Conservation (phyloP, 2,113 vertebrate species). For the Bujurquina vittata region DNA sequence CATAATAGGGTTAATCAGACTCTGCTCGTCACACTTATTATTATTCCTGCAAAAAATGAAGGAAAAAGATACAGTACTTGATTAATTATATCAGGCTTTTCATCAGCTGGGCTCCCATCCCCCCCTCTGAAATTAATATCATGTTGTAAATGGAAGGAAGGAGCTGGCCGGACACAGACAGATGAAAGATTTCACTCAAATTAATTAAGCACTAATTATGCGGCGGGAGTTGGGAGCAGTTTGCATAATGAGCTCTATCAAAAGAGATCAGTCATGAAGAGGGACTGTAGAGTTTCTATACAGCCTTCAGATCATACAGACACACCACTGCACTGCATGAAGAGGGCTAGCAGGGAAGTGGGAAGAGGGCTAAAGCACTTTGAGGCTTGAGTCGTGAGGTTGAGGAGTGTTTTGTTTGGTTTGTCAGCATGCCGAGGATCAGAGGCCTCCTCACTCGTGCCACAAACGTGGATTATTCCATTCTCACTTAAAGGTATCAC, state of each 20-base stretch:
- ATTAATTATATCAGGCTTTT: slow-evolving; percentile 93
- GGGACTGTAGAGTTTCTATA: slow-evolving; percentile 73
- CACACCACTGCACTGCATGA: slow-evolving; percentile 37
- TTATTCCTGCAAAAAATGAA: slow-evolving; percentile 85
- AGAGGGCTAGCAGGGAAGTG: slow-evolving; percentile 56
- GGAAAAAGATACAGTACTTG: slow-evolving; percentile 88
- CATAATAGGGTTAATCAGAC: slow-evolving; percentile 90
- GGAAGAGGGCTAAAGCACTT: slow-evolving; percentile 64
- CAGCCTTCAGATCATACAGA: slow-evolving; percentile 76
- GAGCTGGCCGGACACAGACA: slow-evolving; percentile 88
- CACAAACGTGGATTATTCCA: slow-evolving; percentile 35
- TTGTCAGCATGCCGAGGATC: slow-evolving; percentile 50
- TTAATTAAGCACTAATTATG: slow-evolving; percentile 93
- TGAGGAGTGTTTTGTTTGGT: slow-evolving; percentile 60
- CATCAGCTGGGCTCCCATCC: slow-evolving; percentile 79
- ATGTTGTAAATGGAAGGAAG: slow-evolving; percentile 94
- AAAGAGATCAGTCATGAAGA: slow-evolving; percentile 80
- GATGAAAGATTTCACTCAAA: slow-evolving; percentile 94
- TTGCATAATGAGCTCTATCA: slow-evolving; percentile 87
- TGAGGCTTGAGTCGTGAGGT: slow-evolving; percentile 68
- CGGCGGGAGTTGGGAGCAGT: slow-evolving; percentile 84
- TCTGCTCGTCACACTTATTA: slow-evolving; percentile 89
- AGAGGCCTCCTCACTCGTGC: slow-evolving; percentile 25
- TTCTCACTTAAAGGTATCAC: slow-evolving; percentile 47
- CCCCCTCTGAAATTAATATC: slow-evolving; percentile 89